phyloP scores from a whole-genome alignment of 2,113 vertebrate species.

The Salvator merianae region DNA sequence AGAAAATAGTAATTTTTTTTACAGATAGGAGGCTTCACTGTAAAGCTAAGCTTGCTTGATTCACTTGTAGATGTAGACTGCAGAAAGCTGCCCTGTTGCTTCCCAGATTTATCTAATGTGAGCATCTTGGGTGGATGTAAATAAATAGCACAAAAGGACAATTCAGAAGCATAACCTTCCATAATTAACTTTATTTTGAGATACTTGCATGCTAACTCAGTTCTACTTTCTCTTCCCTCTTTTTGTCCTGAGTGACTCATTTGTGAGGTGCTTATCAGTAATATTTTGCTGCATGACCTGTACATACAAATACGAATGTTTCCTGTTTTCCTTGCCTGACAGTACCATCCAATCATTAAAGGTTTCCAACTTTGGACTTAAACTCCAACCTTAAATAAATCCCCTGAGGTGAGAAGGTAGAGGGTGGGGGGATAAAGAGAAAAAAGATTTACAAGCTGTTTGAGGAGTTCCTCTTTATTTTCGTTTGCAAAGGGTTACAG shows the following conservation, averaged over 20 bases:
- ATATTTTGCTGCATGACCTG: not conserved
- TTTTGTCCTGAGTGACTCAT: not conserved
- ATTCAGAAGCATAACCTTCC: conserved; percentile 30
- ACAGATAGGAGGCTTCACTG: not conserved
- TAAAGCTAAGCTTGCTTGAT: not conserved
- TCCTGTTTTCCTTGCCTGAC: conserved; percentile 30
- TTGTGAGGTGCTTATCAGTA: conserved; percentile 17
- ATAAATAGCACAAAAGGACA: not conserved
- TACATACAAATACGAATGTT: conserved; percentile 47
- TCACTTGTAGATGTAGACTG: not conserved
- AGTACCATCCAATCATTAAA: conserved; percentile 67
- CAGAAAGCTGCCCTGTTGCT: not conserved
- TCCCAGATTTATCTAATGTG: not conserved
- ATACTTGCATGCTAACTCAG: not conserved
- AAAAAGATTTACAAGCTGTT: conserved; percentile 40
- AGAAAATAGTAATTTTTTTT: not conserved
- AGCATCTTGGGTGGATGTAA: not conserved
- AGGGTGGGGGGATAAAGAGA: not conserved
- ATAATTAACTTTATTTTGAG: conserved; percentile 45
- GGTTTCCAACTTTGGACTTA: conserved; percentile 64
- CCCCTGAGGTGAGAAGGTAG: conserved; percentile 28
- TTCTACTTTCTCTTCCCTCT: not conserved
- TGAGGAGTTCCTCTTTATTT: conserved; percentile 38
- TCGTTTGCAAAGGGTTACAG: conserved; percentile 55
- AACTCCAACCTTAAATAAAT: conserved; percentile 58